Conservation (phyloP, 2,797 vertebrate genomes). For the Galaxias olidus region DNA sequence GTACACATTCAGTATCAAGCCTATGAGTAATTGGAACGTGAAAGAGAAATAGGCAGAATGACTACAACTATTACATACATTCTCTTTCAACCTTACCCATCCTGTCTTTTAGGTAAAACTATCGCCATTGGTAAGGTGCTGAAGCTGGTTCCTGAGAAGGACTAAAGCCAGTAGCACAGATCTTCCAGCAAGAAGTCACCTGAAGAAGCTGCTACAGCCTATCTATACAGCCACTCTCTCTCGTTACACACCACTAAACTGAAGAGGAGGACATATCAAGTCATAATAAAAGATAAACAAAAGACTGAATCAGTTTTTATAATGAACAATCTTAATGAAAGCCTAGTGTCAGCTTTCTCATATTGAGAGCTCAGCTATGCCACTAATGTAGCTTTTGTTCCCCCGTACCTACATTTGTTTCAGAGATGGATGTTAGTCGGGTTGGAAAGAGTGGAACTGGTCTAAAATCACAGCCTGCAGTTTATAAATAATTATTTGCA, state of each 20-base stretch:
- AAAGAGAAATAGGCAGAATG: neutral
- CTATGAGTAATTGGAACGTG: neutral
- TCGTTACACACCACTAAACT: constrained; percentile 77
- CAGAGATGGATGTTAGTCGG: constrained; percentile 77
- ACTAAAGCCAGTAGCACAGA: constrained; percentile 84
- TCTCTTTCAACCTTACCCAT: neutral
- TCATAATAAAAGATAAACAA: constrained; percentile 79
- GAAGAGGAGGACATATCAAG: constrained; percentile 48
- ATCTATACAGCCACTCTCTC: constrained; percentile 81
- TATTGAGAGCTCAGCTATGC: constrained; percentile 99
- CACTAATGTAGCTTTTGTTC: constrained; percentile 88
- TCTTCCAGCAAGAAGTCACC: constrained; percentile 77
- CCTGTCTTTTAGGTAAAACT: constrained; percentile 86
- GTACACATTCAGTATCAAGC: too few relatives aligned
- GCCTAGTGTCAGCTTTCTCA: constrained; percentile 97
- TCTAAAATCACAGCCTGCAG: constrained; percentile 77
- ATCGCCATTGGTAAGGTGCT: constrained; percentile 99
- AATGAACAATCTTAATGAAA: constrained; percentile 70
- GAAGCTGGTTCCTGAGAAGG: constrained; percentile 99
- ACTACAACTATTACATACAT: neutral
- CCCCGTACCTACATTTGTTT: constrained; percentile 65
- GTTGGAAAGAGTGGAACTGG: constrained; percentile 40
- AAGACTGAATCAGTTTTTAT: constrained; percentile 78
- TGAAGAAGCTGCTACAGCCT: constrained; percentile 86
- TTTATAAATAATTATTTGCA: constrained; percentile 69